A percentile compares a stretch with the other conserved stretches of the same genome.
These are phyloP conservation scores for Chanos chanos DNA, from an alignment of 2,797 vertebrate species.

Conservation along the genomic window DNA sequence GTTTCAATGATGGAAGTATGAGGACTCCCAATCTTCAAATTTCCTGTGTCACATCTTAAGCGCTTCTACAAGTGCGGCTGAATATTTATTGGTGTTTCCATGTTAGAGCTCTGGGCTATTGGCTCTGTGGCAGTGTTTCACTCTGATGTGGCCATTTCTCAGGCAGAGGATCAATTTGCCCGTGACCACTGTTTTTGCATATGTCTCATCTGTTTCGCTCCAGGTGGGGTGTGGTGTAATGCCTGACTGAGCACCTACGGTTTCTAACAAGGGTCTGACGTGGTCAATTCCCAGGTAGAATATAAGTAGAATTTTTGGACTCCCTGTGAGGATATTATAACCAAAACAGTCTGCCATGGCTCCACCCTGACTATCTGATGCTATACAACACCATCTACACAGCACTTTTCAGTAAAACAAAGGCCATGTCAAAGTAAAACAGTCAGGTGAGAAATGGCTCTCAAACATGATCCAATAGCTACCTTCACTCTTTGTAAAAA, in stretches of 20 bases:
- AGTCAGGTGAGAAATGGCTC: not conserved
- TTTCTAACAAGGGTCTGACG: slow-evolving; percentile 31
- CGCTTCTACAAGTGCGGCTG: no score
- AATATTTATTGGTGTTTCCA: no score
- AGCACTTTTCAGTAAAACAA: no score
- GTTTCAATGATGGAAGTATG: no score
- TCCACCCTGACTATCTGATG: no score
- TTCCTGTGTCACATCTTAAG: no score
- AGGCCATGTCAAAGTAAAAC: no score
- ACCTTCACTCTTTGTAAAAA: slow-evolving; percentile 8
- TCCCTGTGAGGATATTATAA: not conserved
- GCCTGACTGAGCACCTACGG: slow-evolving; percentile 34
- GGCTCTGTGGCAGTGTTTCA: slow-evolving; percentile 9
- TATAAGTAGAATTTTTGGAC: slow-evolving; percentile 29
- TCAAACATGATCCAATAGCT: not conserved
- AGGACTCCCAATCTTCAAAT: no score
- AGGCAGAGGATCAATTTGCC: not conserved
- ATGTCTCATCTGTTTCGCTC: slow-evolving; percentile 35
- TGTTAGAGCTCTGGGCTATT: no score
- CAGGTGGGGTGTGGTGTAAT: slow-evolving; percentile 18
- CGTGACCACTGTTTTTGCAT: slow-evolving; percentile 38
- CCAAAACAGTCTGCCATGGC: not conserved
- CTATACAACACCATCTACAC: no score
- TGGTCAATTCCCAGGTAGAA: slow-evolving; percentile 22
- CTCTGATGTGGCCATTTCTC: not conserved